Evolutionary conservation across 2,888 invertebrate genomes (phyloP), one percentile per base, ranked within the genome.

Genomic region (Drosophila nigricruria): DNA sequence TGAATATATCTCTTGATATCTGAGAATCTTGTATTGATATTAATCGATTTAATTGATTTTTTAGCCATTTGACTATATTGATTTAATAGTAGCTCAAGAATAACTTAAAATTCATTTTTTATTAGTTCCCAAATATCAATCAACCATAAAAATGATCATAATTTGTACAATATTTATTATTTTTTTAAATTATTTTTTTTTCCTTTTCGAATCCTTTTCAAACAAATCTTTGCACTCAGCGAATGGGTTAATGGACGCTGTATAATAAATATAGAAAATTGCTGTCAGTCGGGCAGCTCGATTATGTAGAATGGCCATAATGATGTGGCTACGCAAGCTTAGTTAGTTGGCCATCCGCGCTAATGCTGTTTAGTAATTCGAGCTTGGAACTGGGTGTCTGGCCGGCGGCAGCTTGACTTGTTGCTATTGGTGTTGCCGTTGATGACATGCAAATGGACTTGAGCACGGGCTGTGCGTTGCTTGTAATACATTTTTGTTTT

Each of bases 191-290:
- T n/a, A 6, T 3, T 42, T 20, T 40, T 12, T 14, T 36, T 16
- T 16, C 16, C 16, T 5, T 5, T 16, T 14, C 6, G 16, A 45
- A 49, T 49, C 47, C 47, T 49, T 32, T 45, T 18, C 2, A 5
- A 5, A 30, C 0, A 30, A 30, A 9, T 27, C n/a, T n/a, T 10
- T 23, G 23, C 23, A 2, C 10, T 12, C 1, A 42, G 20, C 23
- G 18, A 20, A 50, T 34, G 32, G 50, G 9, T 2, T 50, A 16
- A 34, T 34, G 20, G 3, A 9, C 20, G 12, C 50, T 57, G n/a
- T n/a, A n/a, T 27, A 43, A 40, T 8, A 14, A 1, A 49, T 67
- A 74, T 61, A 62, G 61, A 54, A 67, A 79, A 76, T 72, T 66
- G 61, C 53, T 49, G 60, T 56, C 60, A 67, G 34, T 42, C 52